Base-by-base conservation (phyloP, 2,888 invertebrate genomes). In the Melieria omissa region DNA sequence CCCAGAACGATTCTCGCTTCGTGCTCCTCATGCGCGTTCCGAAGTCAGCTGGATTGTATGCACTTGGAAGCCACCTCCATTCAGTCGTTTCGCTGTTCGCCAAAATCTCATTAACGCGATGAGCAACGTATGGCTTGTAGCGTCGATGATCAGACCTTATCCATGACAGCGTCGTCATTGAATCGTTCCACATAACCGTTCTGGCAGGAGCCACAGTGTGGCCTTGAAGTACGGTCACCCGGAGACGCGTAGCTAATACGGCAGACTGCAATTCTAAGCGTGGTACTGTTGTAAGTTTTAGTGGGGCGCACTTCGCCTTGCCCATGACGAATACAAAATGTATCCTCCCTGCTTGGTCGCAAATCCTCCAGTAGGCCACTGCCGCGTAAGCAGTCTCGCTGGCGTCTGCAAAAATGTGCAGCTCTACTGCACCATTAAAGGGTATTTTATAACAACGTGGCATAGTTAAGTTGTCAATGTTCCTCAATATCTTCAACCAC, bases 91-190 rank as follows among this genome's bases (percentile, higher is more conserved):
- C 41, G 0, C 42, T 46, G 4, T 14, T 42, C 12, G 70, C 67
- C 8, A 67, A 44, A 10, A 73, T 65, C 58, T 71, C 60, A 9
- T 45, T 58, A 0, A 73, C 47, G 6, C 67, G 67, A 65, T 75
- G 74, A 4, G 77, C 75, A 46, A 78, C 76, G 62, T 75, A 80
- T 9, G 77, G 75, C 65, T 74, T 76, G 10, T 64, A 72, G 3
- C 67, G 66, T 47, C 72, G 68, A 16, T 65, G 62, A 46, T 72
- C 61, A 0, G 71, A 67, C 10, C 47, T 55, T 14, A 72, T 67
- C 75, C 70, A 75, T 6, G 58, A 14, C 42, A 75, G 45, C 7
- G 65, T 65, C 0, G 73, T 73, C 29, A 61, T 71, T 1, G 75
- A 75, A 58, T 73, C 72, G 45, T 63, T 73, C 64, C 73, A 71